Evolutionary conservation across 53 echinoderm and acorn worm species (phyloP).

Genomic region (Astropecten irregularis): DNA sequence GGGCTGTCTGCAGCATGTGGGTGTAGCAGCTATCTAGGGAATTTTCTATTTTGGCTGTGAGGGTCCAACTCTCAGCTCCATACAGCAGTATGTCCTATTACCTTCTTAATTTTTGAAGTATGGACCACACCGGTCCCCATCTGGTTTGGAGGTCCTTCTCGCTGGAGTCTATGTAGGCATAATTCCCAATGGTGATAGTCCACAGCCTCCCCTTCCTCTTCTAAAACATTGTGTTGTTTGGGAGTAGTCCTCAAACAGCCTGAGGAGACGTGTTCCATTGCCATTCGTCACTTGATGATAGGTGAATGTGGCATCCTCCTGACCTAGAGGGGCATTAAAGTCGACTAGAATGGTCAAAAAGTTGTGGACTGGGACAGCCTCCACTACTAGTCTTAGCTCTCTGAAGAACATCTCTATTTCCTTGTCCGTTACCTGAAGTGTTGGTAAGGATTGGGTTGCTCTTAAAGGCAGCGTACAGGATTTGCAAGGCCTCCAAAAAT

Average conservation of each 20-base stretch:
- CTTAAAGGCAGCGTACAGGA: too few relatives aligned
- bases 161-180: background rate
- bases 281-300: conserved; percentile 47
- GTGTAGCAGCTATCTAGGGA: too few relatives aligned
- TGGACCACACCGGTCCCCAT: too few relatives aligned
- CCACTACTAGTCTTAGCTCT: background rate
- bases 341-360: background rate
- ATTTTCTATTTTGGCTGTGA: too few relatives aligned
- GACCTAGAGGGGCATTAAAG: background rate
- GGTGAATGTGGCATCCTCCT: conserved; percentile 27
- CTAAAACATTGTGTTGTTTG: too few relatives aligned
- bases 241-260: conserved; percentile 8
- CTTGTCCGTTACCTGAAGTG: background rate
- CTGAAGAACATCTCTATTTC: background rate
- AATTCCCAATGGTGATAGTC: background rate
- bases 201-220: conserved; percentile 47
- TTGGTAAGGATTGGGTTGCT: conserved; percentile 28
- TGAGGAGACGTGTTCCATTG: conserved; percentile 21
- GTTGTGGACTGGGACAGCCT: background rate
- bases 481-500: too few relatives aligned
- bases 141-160: too few relatives aligned
- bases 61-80: too few relatives aligned
- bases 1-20: too few relatives aligned
- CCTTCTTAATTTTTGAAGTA: too few relatives aligned
- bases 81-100: too few relatives aligned